Conservation (phyloP, 2,888 invertebrate species). For the Tolmerus cingulatus region DNA sequence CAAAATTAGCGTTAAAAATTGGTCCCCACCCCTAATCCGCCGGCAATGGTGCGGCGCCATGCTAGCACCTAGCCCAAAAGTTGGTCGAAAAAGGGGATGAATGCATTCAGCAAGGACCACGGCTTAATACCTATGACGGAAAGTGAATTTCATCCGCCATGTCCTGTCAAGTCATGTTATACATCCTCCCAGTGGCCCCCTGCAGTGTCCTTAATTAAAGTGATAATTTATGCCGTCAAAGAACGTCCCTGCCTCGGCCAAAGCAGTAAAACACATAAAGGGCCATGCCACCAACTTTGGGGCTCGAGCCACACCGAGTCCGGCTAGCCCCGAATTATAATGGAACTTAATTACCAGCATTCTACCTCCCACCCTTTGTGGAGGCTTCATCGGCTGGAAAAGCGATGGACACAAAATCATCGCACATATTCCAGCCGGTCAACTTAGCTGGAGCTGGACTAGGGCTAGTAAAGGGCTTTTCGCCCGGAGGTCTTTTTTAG, state of each 20-base stretch:
- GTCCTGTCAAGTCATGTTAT: constrained; percentile 20
- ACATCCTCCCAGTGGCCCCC: constrained; percentile 12
- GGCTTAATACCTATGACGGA: constrained; percentile 27
- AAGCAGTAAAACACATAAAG: constrained; percentile 20
- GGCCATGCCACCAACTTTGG: background rate
- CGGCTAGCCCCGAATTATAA: constrained; percentile 38
- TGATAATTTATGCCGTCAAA: constrained; percentile 43
- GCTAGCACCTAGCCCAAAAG: constrained; percentile 29
- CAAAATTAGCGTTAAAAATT: constrained; percentile 43
- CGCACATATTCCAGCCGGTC: constrained; percentile 18
- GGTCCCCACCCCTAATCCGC: constrained; percentile 5
- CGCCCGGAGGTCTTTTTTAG: background rate
- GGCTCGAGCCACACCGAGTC: background rate
- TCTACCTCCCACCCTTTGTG: constrained; percentile 3
- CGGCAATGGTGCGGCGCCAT: background rate
- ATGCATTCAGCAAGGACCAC: constrained; percentile 1
- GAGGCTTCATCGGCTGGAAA: constrained; percentile 34
- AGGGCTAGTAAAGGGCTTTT: background rate
- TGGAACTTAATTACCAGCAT: constrained; percentile 44
- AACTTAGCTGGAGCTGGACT: background rate
- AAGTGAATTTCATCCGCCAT: constrained; percentile 16
- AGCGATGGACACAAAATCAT: constrained; percentile 37
- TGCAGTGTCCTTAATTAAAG: constrained; percentile 44
- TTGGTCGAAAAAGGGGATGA: background rate
- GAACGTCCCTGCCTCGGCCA: constrained; percentile 23